These are phyloP conservation scores for Percopsis omiscomaycus DNA, from an alignment of 2,797 vertebrate genomes.

Conservation along the genomic window DNA sequence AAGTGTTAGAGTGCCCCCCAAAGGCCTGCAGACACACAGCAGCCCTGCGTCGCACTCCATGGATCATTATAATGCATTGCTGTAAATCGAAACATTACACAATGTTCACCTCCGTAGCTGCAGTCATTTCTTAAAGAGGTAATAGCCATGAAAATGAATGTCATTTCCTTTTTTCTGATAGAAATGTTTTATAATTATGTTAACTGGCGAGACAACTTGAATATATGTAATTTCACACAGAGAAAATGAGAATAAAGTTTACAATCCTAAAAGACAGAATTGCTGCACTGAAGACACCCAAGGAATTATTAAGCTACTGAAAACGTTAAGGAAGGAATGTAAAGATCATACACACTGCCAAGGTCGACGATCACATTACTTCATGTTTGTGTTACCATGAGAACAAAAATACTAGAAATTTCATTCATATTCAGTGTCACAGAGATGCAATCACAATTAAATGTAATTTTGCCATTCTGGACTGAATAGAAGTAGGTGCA, in stretches of 20 bases:
- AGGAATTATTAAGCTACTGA: slow-evolving; percentile 46
- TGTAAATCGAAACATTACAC: slow-evolving; percentile 61
- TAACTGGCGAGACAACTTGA: slow-evolving; percentile 32
- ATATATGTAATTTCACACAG: slow-evolving; percentile 2
- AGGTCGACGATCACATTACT: slow-evolving; percentile 72
- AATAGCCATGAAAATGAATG: slow-evolving; percentile 52
- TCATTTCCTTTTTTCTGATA: slow-evolving; percentile 43
- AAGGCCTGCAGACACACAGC: slow-evolving; percentile 54
- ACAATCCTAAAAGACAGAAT: slow-evolving; percentile 14
- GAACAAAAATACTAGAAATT: slow-evolving; percentile 68
- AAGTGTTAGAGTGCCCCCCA: slow-evolving; percentile 80
- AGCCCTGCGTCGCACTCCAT: slow-evolving; percentile 30
- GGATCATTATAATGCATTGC: slow-evolving; percentile 59
- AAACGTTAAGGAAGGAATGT: slow-evolving; percentile 39
- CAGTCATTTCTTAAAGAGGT: slow-evolving; percentile 59
- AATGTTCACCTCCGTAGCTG: slow-evolving; percentile 58
- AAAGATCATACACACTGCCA: slow-evolving; percentile 56
- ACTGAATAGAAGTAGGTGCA: slow-evolving; percentile 23
- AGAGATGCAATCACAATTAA: slow-evolving; percentile 73
- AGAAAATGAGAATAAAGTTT: slow-evolving; percentile 27
- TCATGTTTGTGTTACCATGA: slow-evolving; percentile 76
- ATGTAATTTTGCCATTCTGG: slow-evolving; percentile 66
- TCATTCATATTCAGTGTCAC: slow-evolving; percentile 76
- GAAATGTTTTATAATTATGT: slow-evolving; percentile 44
- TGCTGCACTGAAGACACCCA: slow-evolving; percentile 12